Percentiles rank a stretch among this genome's conserved stretches.
phyloP scores from a whole-genome alignment of 30 jellyfish, hydroid and myxozoan genomes.

The Phacellophora camtschatica region DNA sequence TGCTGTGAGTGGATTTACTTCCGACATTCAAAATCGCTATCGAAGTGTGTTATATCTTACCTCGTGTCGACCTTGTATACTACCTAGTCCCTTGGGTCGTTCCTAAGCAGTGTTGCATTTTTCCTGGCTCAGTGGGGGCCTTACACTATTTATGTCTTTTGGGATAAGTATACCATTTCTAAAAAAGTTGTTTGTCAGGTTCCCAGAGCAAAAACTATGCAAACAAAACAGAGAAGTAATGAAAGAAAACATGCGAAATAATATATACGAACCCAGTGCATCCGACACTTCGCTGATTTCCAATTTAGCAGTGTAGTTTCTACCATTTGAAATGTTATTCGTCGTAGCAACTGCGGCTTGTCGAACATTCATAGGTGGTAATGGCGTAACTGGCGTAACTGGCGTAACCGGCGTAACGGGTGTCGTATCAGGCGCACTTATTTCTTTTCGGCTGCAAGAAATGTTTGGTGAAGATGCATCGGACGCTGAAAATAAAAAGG shows the following conservation, averaged over 20 bases:
- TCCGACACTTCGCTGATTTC: constrained; percentile 6
- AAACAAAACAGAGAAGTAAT: too few relatives aligned
- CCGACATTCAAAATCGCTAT: background rate
- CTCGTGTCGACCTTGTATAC: too few relatives aligned
- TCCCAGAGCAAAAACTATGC: too few relatives aligned
- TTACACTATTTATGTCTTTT: too few relatives aligned
- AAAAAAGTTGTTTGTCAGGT: too few relatives aligned
- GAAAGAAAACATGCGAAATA: too few relatives aligned
- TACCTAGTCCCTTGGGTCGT: too few relatives aligned
- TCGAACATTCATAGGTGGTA: constrained; percentile 50
- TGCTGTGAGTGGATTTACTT: background rate
- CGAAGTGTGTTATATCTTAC: too few relatives aligned
- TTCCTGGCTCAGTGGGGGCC: too few relatives aligned
- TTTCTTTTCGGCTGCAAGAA: background rate
- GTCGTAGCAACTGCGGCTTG: constrained; percentile 43
- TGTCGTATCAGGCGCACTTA: background rate
- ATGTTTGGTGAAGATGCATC: constrained; percentile 30
- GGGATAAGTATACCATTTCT: too few relatives aligned
- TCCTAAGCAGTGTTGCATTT: too few relatives aligned
- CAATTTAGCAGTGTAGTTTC: constrained; percentile 48
- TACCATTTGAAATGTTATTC: background rate
- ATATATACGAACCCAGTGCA: constrained; percentile 18
- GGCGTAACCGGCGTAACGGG: background rate
- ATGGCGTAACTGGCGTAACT: background rate
- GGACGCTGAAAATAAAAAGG: constrained; percentile 11